phyloP scores from a whole-genome alignment of 2,888 invertebrate species.

The Galerucella calmariensis region DNA sequence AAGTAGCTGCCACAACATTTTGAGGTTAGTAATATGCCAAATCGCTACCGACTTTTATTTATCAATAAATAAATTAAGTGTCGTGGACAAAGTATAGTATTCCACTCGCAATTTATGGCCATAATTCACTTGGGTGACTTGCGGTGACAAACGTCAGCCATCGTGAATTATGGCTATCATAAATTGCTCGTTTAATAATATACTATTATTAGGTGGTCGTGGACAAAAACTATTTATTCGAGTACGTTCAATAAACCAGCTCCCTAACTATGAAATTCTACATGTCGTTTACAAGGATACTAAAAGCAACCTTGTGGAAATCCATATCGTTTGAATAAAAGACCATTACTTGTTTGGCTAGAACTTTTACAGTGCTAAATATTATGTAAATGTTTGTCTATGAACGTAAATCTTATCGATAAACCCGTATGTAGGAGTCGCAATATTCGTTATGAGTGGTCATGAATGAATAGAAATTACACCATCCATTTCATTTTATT shows the following conservation, averaged over 20 bases:
- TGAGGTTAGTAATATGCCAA: no score
- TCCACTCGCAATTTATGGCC: no score
- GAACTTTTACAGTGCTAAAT: slow-evolving; percentile 18
- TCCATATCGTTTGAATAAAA: slow-evolving; percentile 24
- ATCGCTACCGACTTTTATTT: no score
- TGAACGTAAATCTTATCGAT: slow-evolving; percentile 16
- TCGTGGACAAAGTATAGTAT: no score
- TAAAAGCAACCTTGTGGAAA: slow-evolving; percentile 13
- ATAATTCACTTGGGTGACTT: no score
- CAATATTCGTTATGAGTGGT: slow-evolving; percentile 20
- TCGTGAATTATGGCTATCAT: no score
- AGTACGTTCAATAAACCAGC: not conserved
- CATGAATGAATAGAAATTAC: slow-evolving; percentile 27
- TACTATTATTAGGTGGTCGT: no score
- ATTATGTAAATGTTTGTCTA: slow-evolving; percentile 25
- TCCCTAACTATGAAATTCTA: not conserved
- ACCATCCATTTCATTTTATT: slow-evolving; percentile 9
- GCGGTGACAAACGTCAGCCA: no score
- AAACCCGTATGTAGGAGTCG: slow-evolving; percentile 15
- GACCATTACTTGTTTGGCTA: slow-evolving; percentile 12
- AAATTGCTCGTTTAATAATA: no score
- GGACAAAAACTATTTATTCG: not conserved
- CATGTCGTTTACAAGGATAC: not conserved
- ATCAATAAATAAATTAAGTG: no score
- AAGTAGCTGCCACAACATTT: no score